Evolutionary conservation across 2,888 invertebrate genomes (phyloP), one percentile per base, ranked within the genome.

Genomic region (Ophioninae sp.): DNA sequence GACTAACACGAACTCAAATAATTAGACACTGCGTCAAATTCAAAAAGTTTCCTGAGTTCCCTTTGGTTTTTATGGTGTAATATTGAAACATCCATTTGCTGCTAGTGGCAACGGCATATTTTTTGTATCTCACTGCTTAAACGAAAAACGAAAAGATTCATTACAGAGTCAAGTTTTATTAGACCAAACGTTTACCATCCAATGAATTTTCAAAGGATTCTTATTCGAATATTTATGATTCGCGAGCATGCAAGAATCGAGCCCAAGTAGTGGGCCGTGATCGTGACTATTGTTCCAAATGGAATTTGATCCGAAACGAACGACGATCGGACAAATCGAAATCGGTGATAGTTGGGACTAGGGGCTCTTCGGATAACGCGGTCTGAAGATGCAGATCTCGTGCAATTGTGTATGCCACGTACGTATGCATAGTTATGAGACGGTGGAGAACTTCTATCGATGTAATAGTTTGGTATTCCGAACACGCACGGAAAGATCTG

Each of bases 401-500:
- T 50, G 50, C 50, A 50, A 50, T 50, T 50, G 5, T 10, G 50
- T 50, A 50, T 50, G 50, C 50, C 50, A 50, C 50, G 50, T 50
- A 50, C 50, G 50, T 50, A 50, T 21, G 59, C 23, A 23, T 62
- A 62, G 62, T 56, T 50, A 56, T 56, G 69, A 39, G 67, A 41
- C 44, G 50, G 64, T 37, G 21, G 44, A 23, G n/a, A 83, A 78
- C 74, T 68, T 83, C 75, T 83, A 85, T 79, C 77, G 82, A 86
- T 83, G 82, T 75, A 50, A 79, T 79, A 76, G 76, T 87, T 89
- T 86, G 74, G 82, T 70, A 87, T 87, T 88, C 88, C 30, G 70
- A 79, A 85, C 88, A 89, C 88, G 88, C 85, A 83, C 87, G 85
- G 80, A 87, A 87, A 87, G 88, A 89, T 89, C 88, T 87, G 86